Percentiles rank a stretch among this genome's conserved stretches.
Evolutionary conservation across 2,888 invertebrate genomes (phyloP).

Genomic region (Thera obeliscata): DNA sequence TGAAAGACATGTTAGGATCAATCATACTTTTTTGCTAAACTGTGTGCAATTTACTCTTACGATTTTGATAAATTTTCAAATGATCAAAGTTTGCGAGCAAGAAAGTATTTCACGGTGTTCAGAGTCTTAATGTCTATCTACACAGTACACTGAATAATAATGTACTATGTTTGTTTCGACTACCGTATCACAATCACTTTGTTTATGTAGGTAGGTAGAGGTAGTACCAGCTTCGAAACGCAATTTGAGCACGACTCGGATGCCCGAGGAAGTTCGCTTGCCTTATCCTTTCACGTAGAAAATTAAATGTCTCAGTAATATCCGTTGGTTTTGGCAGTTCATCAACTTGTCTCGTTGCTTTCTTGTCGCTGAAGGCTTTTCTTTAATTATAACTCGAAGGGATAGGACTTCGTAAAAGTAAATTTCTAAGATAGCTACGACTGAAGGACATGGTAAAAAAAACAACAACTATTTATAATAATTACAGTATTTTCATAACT

Average conservation of each 20-base stretch:
- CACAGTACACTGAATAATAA: no score
- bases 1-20: no score
- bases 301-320: conserved; percentile 83
- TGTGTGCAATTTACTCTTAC: no score
- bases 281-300: conserved; percentile 84
- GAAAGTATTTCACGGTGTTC: no score
- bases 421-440: neutral
- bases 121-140: no score
- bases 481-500: no score
- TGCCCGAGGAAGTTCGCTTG: conserved; percentile 73
- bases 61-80: no score
- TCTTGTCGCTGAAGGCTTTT: conserved; percentile 33
- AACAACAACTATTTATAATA: no score
- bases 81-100: no score
- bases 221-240: conserved; percentile 60
- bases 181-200: conserved; percentile 7
- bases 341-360: conserved; percentile 58
- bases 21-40: no score
- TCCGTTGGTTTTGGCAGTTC: conserved; percentile 81
- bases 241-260: conserved; percentile 69
- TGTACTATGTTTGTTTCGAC: neutral
- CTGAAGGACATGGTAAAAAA: neutral
- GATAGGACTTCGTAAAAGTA: conserved; percentile 12
- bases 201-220: conserved; percentile 26
- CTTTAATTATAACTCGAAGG: conserved; percentile 24